Base-by-base conservation (phyloP, 2,888 invertebrate genomes). In the Bhutanitis thaidina region DNA sequence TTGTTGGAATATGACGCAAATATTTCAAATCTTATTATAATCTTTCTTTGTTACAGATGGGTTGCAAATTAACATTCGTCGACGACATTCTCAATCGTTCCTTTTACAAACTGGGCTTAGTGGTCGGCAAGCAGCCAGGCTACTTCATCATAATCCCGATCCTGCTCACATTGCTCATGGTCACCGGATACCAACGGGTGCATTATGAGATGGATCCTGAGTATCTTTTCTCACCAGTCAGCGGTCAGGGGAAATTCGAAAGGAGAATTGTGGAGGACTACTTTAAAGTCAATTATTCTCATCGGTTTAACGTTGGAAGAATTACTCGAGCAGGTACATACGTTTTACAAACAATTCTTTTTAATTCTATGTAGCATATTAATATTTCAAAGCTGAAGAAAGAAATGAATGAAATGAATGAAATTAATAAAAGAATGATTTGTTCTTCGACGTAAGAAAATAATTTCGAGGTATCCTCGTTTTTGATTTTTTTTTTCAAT, bases 151-250 rank as follows among this genome's bases (percentile, higher is more conserved):
- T 97, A 65, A 91, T 97, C 49, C 97, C 97, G n/a, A 80, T 97
- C 32, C 91, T 97, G 43, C 83, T 97, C 49, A 93, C 96, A 0
- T 80, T 94, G 50, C 91, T 97, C 46, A 95, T 96, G 80, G 92
- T 95, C 78, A 97, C 97, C 16, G 97, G 97, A 45, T 96, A 95
- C 81, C 97, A 97, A 83, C 91, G 93, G 75, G 91, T 97, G 53
- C 90, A 94, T 74, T 97, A 96, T 84, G 96, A 97, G 87, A 97
- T 97, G 86, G 97, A 97, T 80, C 97, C 97, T 0, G 97, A 97
- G 77, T 97, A 97, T 82, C 91, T 97, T 13, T 97, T 97, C 88
- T 96, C 96, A 32, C 97, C 97, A 0, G 91, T 96, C 58, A 94
- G 95, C 66, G 97, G 97, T 0, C 94, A 94, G 62, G 96, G 96